These are phyloP conservation scores for Anoura caudifer DNA, from an alignment of 2,113 vertebrate species.

Conservation along the genomic window DNA sequence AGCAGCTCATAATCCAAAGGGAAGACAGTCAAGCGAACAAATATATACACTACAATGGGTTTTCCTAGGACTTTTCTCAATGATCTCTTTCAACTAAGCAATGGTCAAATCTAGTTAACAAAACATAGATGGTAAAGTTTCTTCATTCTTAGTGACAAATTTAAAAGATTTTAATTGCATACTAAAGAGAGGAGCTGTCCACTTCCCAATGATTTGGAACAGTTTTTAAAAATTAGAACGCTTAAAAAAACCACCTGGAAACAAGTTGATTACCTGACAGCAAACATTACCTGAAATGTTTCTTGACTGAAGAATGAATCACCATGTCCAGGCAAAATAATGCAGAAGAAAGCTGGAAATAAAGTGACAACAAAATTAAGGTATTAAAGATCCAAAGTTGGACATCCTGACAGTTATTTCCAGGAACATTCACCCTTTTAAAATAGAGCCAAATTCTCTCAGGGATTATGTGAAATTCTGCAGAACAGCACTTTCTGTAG, in stretches of 20 bases:
- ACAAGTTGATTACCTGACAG: constrained; percentile 16
- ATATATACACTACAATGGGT: neutral
- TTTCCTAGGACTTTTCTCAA: neutral
- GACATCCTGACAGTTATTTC: neutral
- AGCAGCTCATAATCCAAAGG: neutral
- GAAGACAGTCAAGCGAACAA: neutral
- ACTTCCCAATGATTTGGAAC: neutral
- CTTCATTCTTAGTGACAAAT: neutral
- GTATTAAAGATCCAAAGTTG: neutral
- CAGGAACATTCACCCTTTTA: neutral
- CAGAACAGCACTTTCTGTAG: neutral
- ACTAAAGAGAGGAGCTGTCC: neutral
- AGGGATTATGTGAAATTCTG: neutral
- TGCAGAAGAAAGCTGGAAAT: constrained; percentile 4
- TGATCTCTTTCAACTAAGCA: neutral
- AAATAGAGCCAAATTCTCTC: neutral
- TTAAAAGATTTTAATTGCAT: neutral
- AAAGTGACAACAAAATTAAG: constrained; percentile 55
- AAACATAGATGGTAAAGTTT: neutral
- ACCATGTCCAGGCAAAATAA: constrained; percentile 26
- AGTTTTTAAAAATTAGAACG: neutral
- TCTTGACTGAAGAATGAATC: constrained; percentile 40
- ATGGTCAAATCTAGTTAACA: neutral
- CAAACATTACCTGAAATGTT: constrained; percentile 33
- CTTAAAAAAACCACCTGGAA: neutral